A percentile compares a stretch with the other conserved stretches of the same genome.
Evolutionary conservation across 2,888 invertebrate genomes (phyloP).

Genomic region (Biston stratarius): DNA sequence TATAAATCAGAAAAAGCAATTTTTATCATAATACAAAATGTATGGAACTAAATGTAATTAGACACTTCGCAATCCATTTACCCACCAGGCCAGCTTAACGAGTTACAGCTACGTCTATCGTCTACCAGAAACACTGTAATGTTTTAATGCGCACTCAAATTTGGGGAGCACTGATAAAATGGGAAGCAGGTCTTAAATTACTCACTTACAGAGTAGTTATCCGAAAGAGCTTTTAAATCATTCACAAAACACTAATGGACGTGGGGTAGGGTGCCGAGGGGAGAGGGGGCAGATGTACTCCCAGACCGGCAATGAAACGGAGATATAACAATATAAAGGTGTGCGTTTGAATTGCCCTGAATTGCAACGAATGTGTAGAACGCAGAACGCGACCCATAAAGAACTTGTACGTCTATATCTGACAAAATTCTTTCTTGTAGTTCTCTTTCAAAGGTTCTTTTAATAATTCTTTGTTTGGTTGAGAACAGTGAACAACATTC

Average conservation of each 20-base stretch:
- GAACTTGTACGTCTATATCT: slow-evolving; percentile 16
- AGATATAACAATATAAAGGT: slow-evolving; percentile 85
- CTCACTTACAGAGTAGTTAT: slow-evolving; percentile 87
- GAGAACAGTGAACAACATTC: not conserved
- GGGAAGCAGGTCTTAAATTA: slow-evolving; percentile 86
- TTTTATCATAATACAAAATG: slow-evolving; percentile 34
- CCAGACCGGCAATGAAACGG: slow-evolving; percentile 82
- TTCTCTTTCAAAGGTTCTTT: slow-evolving; percentile 4
- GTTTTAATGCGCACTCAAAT: slow-evolving; percentile 85
- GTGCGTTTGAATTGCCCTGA: slow-evolving; percentile 74
- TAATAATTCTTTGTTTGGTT: not conserved
- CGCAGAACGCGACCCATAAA: slow-evolving; percentile 29
- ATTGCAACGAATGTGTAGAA: slow-evolving; percentile 64
- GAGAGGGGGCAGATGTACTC: slow-evolving; percentile 74
- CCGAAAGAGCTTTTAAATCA: slow-evolving; percentile 87
- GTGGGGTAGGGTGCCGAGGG: slow-evolving; percentile 69
- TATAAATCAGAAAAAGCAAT: slow-evolving; percentile 29
- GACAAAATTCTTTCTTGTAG: slow-evolving; percentile 11
- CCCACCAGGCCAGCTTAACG: slow-evolving; percentile 53
- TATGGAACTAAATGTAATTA: slow-evolving; percentile 40
- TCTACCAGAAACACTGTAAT: slow-evolving; percentile 69
- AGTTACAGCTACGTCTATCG: slow-evolving; percentile 52
- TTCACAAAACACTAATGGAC: slow-evolving; percentile 87
- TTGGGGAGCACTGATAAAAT: slow-evolving; percentile 85
- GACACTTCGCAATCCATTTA: slow-evolving; percentile 63